Conservation (phyloP, 2,797 vertebrate species). For the Diceros bicornis region DNA sequence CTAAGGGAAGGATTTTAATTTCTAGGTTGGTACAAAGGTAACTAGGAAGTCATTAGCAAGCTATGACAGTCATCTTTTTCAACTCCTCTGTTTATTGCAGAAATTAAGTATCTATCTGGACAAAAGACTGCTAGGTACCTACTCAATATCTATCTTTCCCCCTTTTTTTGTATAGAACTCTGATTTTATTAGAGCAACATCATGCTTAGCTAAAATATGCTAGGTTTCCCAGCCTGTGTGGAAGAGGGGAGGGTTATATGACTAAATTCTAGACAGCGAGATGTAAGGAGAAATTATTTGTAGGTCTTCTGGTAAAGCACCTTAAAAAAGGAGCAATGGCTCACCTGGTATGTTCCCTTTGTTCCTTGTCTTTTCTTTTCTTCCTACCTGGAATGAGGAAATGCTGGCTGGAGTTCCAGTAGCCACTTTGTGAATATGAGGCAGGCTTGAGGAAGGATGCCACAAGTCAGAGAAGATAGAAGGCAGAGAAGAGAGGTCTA, state of each 20-base stretch:
- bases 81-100: not conserved
- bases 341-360: not conserved
- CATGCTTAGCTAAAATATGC: not conserved
- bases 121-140: not conserved
- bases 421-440: slow-evolving; percentile 37
- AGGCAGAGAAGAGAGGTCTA: not conserved
- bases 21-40: slow-evolving; percentile 9
- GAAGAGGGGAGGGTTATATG: not conserved
- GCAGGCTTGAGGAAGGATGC: not conserved
- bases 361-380: slow-evolving; percentile 11
- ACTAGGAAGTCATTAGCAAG: slow-evolving; percentile 28
- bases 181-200: slow-evolving; percentile 31
- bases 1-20: slow-evolving; percentile 38
- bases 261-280: slow-evolving; percentile 23
- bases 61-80: not conserved
- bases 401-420: not conserved
- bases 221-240: not conserved
- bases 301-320: not conserved
- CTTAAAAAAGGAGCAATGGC: not conserved
- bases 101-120: slow-evolving; percentile 23
- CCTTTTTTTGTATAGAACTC: not conserved
- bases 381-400: slow-evolving; percentile 43
- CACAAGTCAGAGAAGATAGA: not conserved
- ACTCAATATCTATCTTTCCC: not conserved
- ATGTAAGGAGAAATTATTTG: not conserved